These are phyloP conservation scores for Vulpes lagopus DNA, from an alignment of 2,113 vertebrate genomes.

Conservation along the genomic window DNA sequence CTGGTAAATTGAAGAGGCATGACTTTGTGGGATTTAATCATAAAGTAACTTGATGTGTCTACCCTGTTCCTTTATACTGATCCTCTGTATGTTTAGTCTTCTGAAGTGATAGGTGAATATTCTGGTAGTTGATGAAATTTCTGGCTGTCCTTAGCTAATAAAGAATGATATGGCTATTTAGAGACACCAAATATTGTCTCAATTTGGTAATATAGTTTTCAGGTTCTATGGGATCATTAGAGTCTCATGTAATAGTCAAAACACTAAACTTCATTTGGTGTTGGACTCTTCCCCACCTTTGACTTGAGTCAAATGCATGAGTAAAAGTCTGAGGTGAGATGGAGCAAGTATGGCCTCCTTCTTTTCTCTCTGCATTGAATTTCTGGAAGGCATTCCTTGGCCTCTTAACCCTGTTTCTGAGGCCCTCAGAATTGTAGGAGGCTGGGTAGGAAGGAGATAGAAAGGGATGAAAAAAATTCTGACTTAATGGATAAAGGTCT, in stretches of 20 bases:
- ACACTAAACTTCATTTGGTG: neutral
- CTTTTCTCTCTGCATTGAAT: neutral
- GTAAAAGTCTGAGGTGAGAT: neutral
- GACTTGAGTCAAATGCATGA: neutral
- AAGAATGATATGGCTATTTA: neutral
- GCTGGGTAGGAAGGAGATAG: neutral
- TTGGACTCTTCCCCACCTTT: neutral
- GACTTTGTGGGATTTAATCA: neutral
- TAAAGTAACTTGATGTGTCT: neutral
- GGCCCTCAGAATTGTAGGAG: neutral
- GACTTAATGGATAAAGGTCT: neutral
- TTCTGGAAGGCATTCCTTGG: neutral
- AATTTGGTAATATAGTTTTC: neutral
- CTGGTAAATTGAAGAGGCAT: neutral
- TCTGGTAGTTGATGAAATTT: neutral
- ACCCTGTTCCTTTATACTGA: neutral
- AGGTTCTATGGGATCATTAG: neutral
- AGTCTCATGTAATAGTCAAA: neutral
- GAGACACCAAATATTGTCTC: neutral
- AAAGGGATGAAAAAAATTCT: neutral
- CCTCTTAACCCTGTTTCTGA: neutral
- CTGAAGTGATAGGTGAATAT: neutral
- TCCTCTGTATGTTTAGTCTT: neutral
- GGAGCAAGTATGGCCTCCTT: accelerated
- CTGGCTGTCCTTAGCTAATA: neutral